Evolutionary conservation across 2,113 vertebrate genomes (phyloP).

Genomic region (Mandrillus leucophaeus): DNA sequence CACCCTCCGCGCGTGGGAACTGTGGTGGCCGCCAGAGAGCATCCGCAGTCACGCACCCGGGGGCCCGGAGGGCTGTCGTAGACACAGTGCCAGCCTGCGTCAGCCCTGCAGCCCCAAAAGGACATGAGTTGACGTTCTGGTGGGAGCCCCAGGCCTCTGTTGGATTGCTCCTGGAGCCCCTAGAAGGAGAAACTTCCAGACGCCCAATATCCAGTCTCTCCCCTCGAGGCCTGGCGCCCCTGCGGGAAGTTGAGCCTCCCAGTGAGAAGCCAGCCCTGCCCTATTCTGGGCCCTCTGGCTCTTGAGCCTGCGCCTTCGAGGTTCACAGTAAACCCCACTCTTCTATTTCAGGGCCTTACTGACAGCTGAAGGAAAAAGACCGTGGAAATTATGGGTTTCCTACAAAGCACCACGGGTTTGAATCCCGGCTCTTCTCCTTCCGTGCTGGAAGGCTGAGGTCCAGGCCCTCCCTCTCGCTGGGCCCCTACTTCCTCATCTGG

Average conservation of each 20-base stretch:
- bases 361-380: constrained; percentile 35
- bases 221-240: not conserved
- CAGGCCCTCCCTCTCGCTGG: constrained; percentile 58
- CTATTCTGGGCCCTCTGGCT: not conserved
- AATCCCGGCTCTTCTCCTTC: constrained; percentile 31
- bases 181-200: not conserved
- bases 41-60: not conserved
- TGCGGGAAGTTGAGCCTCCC: not conserved
- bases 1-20: constrained; percentile 12
- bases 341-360: not conserved
- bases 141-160: not conserved
- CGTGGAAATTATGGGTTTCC: constrained; percentile 5
- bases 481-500: constrained; percentile 79
- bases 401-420: not conserved
- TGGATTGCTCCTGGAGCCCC: not conserved
- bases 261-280: not conserved
- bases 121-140: not conserved
- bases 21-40: constrained; percentile 33
- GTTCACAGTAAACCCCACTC: not conserved
- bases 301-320: not conserved
- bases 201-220: not conserved
- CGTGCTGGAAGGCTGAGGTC: constrained; percentile 54
- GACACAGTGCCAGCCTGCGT: not conserved
- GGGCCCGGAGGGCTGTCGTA: not conserved
- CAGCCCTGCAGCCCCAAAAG: not conserved